Percentiles rank a stretch among this genome's conserved stretches.
These are phyloP conservation scores for Reticulitermes lucifugus DNA, from an alignment of 2,888 invertebrate species.

Conservation along the genomic window DNA sequence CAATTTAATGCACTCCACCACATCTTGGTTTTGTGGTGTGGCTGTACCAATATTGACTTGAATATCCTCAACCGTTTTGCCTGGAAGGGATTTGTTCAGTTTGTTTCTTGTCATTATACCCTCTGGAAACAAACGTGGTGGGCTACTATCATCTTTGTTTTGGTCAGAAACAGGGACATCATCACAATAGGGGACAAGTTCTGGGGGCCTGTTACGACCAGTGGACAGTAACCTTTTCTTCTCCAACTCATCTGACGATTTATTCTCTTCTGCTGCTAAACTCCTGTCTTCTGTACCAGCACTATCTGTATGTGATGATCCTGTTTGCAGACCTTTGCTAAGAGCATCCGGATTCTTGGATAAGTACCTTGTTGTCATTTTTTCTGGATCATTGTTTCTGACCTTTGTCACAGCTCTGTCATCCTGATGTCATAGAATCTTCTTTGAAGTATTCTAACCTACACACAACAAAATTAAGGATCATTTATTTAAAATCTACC, in stretches of 20 bases:
- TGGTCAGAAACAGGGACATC: slow-evolving; percentile 26
- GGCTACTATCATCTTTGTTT: slow-evolving; percentile 24
- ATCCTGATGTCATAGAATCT: neutral
- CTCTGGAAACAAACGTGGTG: slow-evolving; percentile 48
- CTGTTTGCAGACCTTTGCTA: neutral
- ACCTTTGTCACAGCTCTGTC: neutral
- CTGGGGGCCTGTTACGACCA: slow-evolving; percentile 37
- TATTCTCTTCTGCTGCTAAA: neutral
- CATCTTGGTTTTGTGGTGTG: neutral
- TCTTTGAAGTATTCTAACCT: neutral
- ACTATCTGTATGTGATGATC: neutral
- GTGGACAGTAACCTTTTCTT: neutral
- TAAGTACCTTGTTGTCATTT: no score
- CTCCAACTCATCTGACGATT: neutral
- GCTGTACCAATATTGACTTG: neutral
- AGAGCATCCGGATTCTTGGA: no score
- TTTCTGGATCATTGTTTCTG: neutral
- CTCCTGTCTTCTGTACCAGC: neutral
- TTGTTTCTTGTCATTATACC: slow-evolving; percentile 43
- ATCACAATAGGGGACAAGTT: slow-evolving; percentile 43
- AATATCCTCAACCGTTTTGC: neutral
- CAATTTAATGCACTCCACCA: neutral
- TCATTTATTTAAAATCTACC: no score
- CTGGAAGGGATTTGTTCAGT: neutral
- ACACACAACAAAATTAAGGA: neutral